Percentiles rank a stretch among this genome's conserved stretches.
Evolutionary conservation across 2,797 vertebrate genomes (phyloP).

Genomic region (Sebastes cheni): DNA sequence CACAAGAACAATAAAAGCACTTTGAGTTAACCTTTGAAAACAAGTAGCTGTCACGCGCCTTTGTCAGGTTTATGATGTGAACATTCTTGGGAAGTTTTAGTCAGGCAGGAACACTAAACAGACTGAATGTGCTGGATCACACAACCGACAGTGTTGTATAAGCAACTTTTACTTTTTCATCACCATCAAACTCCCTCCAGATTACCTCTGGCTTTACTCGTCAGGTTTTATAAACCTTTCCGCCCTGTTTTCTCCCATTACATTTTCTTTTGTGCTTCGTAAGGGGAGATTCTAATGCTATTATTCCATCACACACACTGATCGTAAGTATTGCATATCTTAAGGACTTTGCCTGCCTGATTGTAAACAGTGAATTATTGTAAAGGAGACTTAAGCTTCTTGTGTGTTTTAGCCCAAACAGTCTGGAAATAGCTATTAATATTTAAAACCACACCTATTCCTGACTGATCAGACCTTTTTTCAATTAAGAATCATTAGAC

Average conservation of each 20-base stretch:
- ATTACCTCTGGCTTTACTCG: neutral
- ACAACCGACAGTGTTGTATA: neutral
- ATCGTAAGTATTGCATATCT: neutral
- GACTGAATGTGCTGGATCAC: neutral
- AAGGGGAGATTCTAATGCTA: no score
- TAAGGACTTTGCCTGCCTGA: neutral
- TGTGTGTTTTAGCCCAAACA: no score
- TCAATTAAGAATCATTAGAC: no score
- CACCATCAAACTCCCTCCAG: neutral
- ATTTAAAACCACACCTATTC: no score
- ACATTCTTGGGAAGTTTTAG: constrained; percentile 48
- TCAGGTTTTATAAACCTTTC: neutral
- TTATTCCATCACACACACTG: no score
- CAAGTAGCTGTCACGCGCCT: constrained; percentile 42
- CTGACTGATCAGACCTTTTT: no score
- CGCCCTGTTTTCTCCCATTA: neutral
- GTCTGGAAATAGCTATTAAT: no score
- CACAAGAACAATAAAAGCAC: constrained; percentile 62
- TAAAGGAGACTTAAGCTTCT: no score
- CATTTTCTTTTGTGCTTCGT: neutral
- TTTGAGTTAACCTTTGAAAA: constrained; percentile 42
- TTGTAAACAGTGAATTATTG: neutral
- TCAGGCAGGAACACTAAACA: neutral
- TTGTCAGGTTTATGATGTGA: constrained; percentile 50
- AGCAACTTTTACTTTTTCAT: neutral